A percentile compares a stretch with the other conserved stretches of the same genome.
These are phyloP conservation scores for Anguilla marmorata DNA, from an alignment of 2,797 vertebrate species.

Conservation along the genomic window DNA sequence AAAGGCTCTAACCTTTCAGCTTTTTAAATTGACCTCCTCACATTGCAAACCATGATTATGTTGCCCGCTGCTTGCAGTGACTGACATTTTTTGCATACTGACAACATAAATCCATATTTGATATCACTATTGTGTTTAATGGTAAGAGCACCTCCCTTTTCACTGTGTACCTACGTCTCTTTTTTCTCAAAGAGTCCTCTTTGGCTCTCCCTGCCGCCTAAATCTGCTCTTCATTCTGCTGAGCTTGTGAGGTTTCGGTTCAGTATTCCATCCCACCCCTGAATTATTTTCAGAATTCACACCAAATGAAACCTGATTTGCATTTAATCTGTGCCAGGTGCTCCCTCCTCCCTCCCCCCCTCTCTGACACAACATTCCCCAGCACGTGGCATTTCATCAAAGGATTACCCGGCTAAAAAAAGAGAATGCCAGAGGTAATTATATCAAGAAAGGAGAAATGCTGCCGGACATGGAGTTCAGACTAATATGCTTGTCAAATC, in stretches of 20 bases:
- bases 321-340: slow-evolving; percentile 44
- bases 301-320: slow-evolving; percentile 45
- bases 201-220: background rate
- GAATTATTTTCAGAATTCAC: slow-evolving; percentile 34
- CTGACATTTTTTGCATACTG: background rate
- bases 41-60: background rate
- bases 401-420: slow-evolving; percentile 47
- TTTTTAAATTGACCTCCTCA: background rate
- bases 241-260: slow-evolving; percentile 31
- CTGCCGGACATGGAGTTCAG: slow-evolving; percentile 47
- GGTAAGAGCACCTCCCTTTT: background rate
- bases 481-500: slow-evolving; percentile 59
- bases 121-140: background rate
- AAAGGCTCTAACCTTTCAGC: background rate
- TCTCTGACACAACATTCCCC: slow-evolving; percentile 25
- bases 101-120: background rate
- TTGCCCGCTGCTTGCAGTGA: no score
- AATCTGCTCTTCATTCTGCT: slow-evolving; percentile 22
- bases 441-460: slow-evolving; percentile 49
- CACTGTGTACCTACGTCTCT: background rate
- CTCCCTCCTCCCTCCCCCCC: slow-evolving; percentile 37
- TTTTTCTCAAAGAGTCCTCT: slow-evolving; percentile 2
- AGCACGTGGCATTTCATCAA: slow-evolving; percentile 48
- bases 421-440: slow-evolving; percentile 54
- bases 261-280: slow-evolving; percentile 3